These are phyloP conservation scores for Arctia plantaginis DNA, from an alignment of 2,888 invertebrate species.

Conservation along the genomic window DNA sequence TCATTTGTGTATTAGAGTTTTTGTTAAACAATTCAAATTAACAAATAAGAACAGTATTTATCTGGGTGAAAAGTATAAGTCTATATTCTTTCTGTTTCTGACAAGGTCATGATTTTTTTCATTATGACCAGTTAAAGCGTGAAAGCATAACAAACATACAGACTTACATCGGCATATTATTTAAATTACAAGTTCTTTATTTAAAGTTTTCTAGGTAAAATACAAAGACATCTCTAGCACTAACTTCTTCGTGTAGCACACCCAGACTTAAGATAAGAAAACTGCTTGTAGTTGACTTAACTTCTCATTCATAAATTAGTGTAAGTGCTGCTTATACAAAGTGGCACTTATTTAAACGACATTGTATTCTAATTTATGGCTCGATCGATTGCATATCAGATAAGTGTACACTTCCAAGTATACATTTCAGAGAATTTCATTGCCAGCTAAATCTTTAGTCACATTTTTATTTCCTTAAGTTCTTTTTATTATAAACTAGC, in stretches of 20 bases:
- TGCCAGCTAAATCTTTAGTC: background rate
- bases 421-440: constrained; percentile 4
- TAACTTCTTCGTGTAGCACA: background rate
- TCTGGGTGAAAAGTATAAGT: background rate
- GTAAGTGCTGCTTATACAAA: background rate
- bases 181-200: too few relatives aligned
- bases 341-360: background rate
- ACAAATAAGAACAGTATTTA: background rate
- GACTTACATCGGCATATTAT: background rate
- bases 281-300: background rate
- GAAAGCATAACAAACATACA: background rate
- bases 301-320: background rate
- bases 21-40: background rate
- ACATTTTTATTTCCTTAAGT: background rate
- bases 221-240: background rate
- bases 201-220: background rate
- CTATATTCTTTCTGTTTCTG: background rate
- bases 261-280: background rate
- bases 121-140: background rate
- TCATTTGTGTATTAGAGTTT: background rate
- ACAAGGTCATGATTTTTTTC: background rate
- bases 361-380: background rate
- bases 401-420: constrained; percentile 13
- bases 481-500: too few relatives aligned
- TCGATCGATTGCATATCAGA: constrained; percentile 6